Evolutionary conservation across 2,888 invertebrate species (phyloP).

Genomic region (Gastrophysa polygoni): DNA sequence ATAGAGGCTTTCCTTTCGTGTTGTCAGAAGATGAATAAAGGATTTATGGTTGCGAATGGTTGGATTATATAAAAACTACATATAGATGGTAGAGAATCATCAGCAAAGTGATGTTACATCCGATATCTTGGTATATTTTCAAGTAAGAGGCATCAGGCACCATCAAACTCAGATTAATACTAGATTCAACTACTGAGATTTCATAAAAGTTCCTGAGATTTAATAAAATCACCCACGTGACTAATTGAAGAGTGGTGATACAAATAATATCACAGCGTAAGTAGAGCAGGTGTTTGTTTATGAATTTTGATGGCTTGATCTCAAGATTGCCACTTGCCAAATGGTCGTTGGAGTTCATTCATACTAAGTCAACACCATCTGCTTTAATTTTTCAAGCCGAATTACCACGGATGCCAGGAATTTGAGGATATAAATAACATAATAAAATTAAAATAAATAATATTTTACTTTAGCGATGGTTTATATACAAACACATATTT

Average conservation of each 20-base stretch:
- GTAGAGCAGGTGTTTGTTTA: not conserved
- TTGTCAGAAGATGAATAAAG: too few species aligned
- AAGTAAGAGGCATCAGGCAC: too few species aligned
- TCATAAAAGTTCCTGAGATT: too few species aligned
- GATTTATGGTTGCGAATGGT: too few species aligned
- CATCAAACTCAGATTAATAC: too few species aligned
- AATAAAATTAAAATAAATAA: conserved; percentile 43
- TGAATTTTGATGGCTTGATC: conserved; percentile 11
- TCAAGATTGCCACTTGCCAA: conserved; percentile 22
- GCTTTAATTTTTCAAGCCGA: conserved; percentile 37
- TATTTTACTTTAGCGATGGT: conserved; percentile 45
- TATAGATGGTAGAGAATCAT: too few species aligned
- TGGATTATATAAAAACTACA: too few species aligned
- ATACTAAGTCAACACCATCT: conserved; percentile 20
- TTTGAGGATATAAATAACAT: conserved; percentile 33
- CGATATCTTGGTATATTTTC: too few species aligned
- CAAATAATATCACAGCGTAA: not conserved
- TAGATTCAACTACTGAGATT: too few species aligned
- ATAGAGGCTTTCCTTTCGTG: too few species aligned
- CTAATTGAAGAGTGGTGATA: not conserved
- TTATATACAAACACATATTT: conserved; percentile 38
- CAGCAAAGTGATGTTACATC: too few species aligned
- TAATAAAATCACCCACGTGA: too few species aligned
- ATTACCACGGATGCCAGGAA: conserved; percentile 42
- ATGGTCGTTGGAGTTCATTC: conserved; percentile 28